A percentile compares a stretch with the other conserved stretches of the same genome.
phyloP scores from a whole-genome alignment of 2,113 vertebrate species.

The Myocastor coypus region DNA sequence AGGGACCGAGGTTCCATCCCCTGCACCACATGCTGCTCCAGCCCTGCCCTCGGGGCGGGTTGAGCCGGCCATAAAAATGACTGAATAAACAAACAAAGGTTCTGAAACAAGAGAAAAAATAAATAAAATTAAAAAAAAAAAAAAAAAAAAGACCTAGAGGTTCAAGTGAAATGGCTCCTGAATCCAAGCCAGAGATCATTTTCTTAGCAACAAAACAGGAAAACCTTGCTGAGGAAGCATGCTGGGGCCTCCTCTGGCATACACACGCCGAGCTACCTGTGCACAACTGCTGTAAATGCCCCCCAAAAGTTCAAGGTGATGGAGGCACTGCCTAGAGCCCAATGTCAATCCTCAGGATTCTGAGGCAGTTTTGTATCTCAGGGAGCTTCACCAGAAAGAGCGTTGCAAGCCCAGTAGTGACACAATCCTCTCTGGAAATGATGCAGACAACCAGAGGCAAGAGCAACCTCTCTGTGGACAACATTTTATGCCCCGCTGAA shows the following conservation, averaged over 20 bases:
- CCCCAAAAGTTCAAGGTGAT: conserved; percentile 83
- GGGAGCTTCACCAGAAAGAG: conserved; percentile 72
- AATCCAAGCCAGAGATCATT: conserved; percentile 83
- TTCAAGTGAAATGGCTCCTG: conserved; percentile 82
- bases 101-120: too few relatives aligned
- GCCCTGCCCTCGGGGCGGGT: too few relatives aligned
- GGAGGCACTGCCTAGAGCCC: conserved; percentile 92
- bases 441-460: conserved; percentile 87
- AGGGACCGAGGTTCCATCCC: too few relatives aligned
- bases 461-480: background rate
- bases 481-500: background rate
- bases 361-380: conserved; percentile 61
- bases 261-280: conserved; percentile 67
- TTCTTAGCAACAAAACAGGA: conserved; percentile 80
- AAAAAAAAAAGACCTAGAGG: conserved; percentile 87
- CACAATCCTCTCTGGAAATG: conserved; percentile 85
- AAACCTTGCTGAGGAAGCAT: conserved; percentile 70
- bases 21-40: too few relatives aligned
- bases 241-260: conserved; percentile 72
- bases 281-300: conserved; percentile 65
- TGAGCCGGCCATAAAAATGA: too few relatives aligned
- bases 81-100: too few relatives aligned
- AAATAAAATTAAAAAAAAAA: too few relatives aligned
- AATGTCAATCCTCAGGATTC: conserved; percentile 82
- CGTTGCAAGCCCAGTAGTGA: conserved; percentile 92